Evolutionary conservation across 2,113 vertebrate species (phyloP), one percentile per base, ranked within the genome.

Genomic region (Copsychus sechellarum): DNA sequence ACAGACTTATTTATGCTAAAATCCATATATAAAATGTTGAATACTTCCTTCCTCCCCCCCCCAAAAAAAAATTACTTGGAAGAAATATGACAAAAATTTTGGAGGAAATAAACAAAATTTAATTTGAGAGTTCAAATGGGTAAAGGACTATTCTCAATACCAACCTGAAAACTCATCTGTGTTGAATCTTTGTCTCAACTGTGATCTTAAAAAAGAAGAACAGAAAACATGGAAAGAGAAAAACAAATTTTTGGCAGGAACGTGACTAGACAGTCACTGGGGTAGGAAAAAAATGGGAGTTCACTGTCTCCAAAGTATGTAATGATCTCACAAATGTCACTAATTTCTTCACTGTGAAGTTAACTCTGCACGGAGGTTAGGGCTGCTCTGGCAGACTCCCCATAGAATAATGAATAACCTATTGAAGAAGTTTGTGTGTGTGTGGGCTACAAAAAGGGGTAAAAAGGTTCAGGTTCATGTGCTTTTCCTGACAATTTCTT

Each of bases 221-320:
- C 60, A 93, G 94, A 93, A 95, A 96, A 92, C 82, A 90, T 64
- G 64, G 67, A 93, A 88, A 93, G 82, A 76, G 80, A 79, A 97
- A 95, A 96, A 91, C 93, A 94, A 58, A 47, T 74, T 97, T 83
- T 97, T 97, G 93, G 90, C 93, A 97, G 70, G 69, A 90, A 77
- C 38, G 83, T 38, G 66, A 50, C 81, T 78, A 93, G 88, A 89
- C 60, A 74, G 81, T 93, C 81, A 76, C 62, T 94, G 51, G 62
- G 9, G 33, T 66, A 88, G 81, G 6, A 60, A 79, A 36, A 74
- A 88, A 71, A 33, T 20, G 8, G 33, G 50, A 65, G n/a, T 91
- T 92, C 74, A 57, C 45, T 36, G 48, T 80, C 85, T 95, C 78
- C 40, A 56, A 73, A 91, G 40, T 45, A 82, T 54, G 58, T 54